Evolutionary conservation across 1,140 invertebrate species (phyloP).

Genomic region (Drosophila leontia): DNA sequence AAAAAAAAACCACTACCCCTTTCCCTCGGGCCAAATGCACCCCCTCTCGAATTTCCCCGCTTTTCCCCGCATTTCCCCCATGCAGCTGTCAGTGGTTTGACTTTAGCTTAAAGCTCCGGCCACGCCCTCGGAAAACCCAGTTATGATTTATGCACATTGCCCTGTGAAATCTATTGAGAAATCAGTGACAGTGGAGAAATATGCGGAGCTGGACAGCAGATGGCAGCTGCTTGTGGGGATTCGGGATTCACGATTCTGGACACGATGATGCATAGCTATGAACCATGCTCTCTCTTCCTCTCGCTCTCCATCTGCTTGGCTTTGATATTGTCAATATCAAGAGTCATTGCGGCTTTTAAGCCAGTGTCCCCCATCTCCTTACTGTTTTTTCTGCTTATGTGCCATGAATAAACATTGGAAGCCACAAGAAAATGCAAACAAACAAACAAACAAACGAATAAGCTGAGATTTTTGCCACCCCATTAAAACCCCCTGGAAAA

Average conservation of each 20-base stretch:
- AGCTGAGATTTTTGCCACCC: slow-evolving; percentile 28
- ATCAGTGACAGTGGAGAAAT: slow-evolving; percentile 78
- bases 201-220: slow-evolving; percentile 51
- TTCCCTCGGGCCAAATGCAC: background rate
- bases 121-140: slow-evolving; percentile 26
- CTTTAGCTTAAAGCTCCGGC: slow-evolving; percentile 70
- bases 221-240: slow-evolving; percentile 57
- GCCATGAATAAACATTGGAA: slow-evolving; percentile 54
- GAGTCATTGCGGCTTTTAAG: slow-evolving; percentile 62
- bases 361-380: background rate
- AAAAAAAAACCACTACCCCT: slow-evolving; percentile 17
- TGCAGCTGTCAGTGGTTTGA: slow-evolving; percentile 68
- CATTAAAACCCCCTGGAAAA: background rate
- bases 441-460: slow-evolving; percentile 32
- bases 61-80: slow-evolving; percentile 1
- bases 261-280: slow-evolving; percentile 48
- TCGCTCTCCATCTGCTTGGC: slow-evolving; percentile 11
- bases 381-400: slow-evolving; percentile 39
- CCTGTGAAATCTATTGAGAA: slow-evolving; percentile 79
- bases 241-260: slow-evolving; percentile 32
- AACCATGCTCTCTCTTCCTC: background rate
- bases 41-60: background rate
- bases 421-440: slow-evolving; percentile 42
- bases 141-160: slow-evolving; percentile 80
- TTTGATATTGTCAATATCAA: slow-evolving; percentile 58